Percentiles rank a stretch among this genome's conserved stretches.
phyloP scores from a whole-genome alignment of 2,888 invertebrate genomes.

The Hymenopus coronatus region DNA sequence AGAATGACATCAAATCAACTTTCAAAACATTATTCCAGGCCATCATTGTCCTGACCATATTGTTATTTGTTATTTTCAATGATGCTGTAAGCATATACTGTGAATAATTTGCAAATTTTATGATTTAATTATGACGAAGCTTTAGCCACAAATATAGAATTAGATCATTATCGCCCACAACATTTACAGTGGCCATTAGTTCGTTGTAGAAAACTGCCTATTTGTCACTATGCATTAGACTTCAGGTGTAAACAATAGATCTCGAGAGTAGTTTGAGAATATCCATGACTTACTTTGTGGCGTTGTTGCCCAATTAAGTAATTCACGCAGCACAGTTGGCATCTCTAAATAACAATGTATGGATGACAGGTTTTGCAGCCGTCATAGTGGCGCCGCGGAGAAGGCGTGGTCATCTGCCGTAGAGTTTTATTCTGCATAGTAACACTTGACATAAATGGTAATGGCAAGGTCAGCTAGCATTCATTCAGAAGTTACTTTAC shows the following conservation, averaged over 20 bases:
- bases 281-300: background rate
- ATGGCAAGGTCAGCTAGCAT: conserved; percentile 12
- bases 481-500: conserved; percentile 14
- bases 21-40: too few species aligned
- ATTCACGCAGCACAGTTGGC: background rate
- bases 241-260: background rate
- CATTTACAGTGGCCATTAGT: too few species aligned
- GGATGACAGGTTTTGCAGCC: background rate
- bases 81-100: too few species aligned
- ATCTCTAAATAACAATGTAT: background rate
- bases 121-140: too few species aligned
- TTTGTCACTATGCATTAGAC: background rate
- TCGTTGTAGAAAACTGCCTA: too few species aligned
- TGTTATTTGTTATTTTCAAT: too few species aligned
- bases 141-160: too few species aligned
- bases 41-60: too few species aligned
- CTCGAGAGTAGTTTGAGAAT: background rate
- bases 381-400: conserved; percentile 2
- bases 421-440: conserved; percentile 14
- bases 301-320: background rate
- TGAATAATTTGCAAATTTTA: too few species aligned
- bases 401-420: conserved; percentile 11
- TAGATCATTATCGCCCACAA: too few species aligned
- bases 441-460: conserved; percentile 7
- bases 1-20: too few species aligned